A percentile compares a stretch with the other conserved stretches of the same genome.
These are phyloP conservation scores for Willowsia nigromaculata DNA, from an alignment of 2,888 invertebrate genomes.

Conservation along the genomic window DNA sequence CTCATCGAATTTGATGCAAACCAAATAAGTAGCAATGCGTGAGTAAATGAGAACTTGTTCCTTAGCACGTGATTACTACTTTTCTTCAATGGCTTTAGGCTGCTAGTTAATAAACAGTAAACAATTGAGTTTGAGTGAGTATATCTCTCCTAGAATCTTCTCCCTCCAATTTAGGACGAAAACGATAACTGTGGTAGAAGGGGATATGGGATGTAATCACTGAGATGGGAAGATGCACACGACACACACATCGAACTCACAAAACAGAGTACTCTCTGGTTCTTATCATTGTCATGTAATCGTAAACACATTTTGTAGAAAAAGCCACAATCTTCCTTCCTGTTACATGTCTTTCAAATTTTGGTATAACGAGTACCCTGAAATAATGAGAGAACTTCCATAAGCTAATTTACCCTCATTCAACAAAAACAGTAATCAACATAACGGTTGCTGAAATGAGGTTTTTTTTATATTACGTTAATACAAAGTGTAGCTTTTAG, in stretches of 20 bases:
- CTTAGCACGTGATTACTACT: background rate
- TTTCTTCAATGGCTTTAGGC: background rate
- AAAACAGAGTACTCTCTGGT: constrained; percentile 28
- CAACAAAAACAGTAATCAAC: background rate
- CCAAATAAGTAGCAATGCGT: background rate
- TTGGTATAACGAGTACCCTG: background rate
- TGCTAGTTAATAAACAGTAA: constrained; percentile 7
- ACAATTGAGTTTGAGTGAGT: background rate
- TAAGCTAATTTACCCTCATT: background rate
- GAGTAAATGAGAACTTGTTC: background rate
- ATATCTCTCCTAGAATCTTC: background rate
- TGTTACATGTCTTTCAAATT: constrained; percentile 10
- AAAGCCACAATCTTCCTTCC: constrained; percentile 47
- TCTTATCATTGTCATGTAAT: constrained; percentile 65
- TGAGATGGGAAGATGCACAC: background rate
- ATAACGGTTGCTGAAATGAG: background rate
- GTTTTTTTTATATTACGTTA: too few species aligned
- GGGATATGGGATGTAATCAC: background rate
- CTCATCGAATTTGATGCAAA: background rate
- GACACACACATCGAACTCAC: background rate
- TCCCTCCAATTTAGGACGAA: background rate
- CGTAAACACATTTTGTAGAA: constrained; percentile 55
- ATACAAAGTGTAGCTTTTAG: too few species aligned
- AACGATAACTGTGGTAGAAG: background rate
- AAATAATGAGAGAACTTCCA: background rate